Conservation (phyloP, 2,113 vertebrate genomes). For the Pycnonotus jocosus region DNA sequence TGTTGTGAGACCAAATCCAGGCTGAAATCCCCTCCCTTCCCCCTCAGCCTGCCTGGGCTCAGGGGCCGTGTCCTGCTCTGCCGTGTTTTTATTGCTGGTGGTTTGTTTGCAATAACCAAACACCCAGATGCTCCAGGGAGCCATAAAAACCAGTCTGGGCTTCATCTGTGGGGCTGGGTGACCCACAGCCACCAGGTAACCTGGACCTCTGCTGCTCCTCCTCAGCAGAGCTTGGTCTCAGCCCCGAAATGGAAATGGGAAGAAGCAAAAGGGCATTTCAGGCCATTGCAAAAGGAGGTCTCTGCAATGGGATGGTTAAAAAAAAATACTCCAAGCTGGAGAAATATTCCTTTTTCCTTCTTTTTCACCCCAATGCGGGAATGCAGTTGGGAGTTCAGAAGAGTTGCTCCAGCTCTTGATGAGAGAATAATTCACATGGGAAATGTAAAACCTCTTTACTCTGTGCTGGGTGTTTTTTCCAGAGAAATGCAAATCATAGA, state of each 20-base stretch:
- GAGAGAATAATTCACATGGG: background rate
- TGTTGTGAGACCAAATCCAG: background rate
- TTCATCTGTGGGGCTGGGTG: background rate
- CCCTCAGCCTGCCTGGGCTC: background rate
- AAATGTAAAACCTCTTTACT: background rate
- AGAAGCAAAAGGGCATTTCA: background rate
- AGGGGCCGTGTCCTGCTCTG: background rate
- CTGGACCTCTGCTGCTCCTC: background rate
- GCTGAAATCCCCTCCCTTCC: background rate
- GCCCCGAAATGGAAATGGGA: background rate
- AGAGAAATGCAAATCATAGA: background rate
- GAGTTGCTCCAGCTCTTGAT: background rate
- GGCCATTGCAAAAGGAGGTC: background rate
- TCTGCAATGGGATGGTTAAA: background rate
- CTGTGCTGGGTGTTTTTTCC: background rate
- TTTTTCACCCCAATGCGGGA: background rate
- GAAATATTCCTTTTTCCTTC: background rate
- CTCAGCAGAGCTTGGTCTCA: background rate
- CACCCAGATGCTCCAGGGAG: accelerated
- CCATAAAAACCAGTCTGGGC: background rate
- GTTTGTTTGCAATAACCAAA: background rate
- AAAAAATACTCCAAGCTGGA: background rate
- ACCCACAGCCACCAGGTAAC: background rate
- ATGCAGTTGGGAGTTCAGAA: background rate
- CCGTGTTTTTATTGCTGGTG: background rate